Conservation (phyloP, 2,888 invertebrate genomes). For the Drosophila hamatofila region DNA sequence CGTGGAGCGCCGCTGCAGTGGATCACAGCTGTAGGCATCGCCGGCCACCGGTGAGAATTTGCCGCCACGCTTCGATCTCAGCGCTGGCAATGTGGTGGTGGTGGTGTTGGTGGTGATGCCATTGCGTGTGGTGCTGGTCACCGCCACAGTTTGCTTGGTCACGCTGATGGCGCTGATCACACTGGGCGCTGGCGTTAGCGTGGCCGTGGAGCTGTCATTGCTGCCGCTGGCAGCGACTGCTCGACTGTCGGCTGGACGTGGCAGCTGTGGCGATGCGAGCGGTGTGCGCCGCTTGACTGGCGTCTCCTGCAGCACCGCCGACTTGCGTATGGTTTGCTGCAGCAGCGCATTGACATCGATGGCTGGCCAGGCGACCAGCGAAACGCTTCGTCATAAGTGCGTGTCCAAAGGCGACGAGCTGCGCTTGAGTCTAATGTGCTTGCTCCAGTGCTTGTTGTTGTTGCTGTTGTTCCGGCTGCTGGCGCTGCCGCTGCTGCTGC, state of each 20-base stretch:
- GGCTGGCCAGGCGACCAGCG: slow-evolving; percentile 86
- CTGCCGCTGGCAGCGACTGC: slow-evolving; percentile 61
- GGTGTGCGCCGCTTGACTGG: slow-evolving; percentile 45
- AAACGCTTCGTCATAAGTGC: slow-evolving; percentile 86
- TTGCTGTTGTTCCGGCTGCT: slow-evolving; percentile 20
- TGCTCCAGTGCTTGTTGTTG: slow-evolving; percentile 75
- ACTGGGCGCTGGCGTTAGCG: slow-evolving; percentile 76
- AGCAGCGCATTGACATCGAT: slow-evolving; percentile 85
- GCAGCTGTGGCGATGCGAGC: slow-evolving; percentile 21
- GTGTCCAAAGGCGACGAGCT: slow-evolving; percentile 75
- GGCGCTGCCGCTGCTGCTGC: slow-evolving; percentile 15
- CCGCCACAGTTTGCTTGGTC: slow-evolving; percentile 76
- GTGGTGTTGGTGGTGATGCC: slow-evolving; percentile 72
- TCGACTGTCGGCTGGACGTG: slow-evolving; percentile 26
- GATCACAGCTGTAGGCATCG: slow-evolving; percentile 82
- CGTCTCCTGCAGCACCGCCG: slow-evolving; percentile 83
- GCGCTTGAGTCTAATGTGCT: slow-evolving; percentile 81
- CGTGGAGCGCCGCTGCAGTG: slow-evolving; percentile 82
- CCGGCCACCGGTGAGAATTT: slow-evolving; percentile 71
- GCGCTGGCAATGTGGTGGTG: slow-evolving; percentile 50
- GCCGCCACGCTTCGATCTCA: slow-evolving; percentile 54
- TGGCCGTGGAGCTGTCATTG: slow-evolving; percentile 83
- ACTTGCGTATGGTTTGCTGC: slow-evolving; percentile 84
- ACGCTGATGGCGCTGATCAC: slow-evolving; percentile 82
- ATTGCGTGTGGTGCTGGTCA: slow-evolving; percentile 74